Conservation (phyloP, 1,140 invertebrate species). For the Microplitis demolitor region DNA sequence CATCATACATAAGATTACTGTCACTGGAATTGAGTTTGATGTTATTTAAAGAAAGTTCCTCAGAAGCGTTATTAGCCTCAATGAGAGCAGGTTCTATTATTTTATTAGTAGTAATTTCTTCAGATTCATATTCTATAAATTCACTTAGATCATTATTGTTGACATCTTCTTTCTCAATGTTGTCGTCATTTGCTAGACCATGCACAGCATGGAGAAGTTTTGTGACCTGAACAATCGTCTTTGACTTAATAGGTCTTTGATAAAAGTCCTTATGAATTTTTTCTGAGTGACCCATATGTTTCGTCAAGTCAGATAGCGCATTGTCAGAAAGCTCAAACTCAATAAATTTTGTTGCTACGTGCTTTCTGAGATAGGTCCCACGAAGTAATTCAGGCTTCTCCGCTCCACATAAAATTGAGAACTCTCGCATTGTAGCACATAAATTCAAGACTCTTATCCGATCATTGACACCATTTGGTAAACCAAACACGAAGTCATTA, state of each 20-base stretch:
- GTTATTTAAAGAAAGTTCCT: too few relatives aligned
- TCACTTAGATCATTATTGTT: neutral
- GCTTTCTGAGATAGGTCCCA: conserved; percentile 5
- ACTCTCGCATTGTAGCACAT: neutral
- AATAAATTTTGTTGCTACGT: neutral
- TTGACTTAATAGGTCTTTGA: conserved; percentile 1
- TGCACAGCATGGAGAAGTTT: neutral
- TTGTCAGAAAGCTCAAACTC: neutral
- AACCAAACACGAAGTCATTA: conserved; percentile 14
- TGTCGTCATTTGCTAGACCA: neutral
- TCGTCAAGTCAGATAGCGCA: conserved; percentile 10
- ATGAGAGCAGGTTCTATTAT: too few relatives aligned
- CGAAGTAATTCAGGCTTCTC: neutral
- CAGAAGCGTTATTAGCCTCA: too few relatives aligned
- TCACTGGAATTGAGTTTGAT: too few relatives aligned
- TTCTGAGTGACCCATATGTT: conserved; percentile 25
- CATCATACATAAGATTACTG: too few relatives aligned
- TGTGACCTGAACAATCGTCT: neutral
- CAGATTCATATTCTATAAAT: too few relatives aligned
- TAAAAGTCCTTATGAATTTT: conserved; percentile 24
- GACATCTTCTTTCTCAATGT: neutral
- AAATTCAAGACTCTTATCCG: neutral
- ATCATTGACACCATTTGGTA: neutral
- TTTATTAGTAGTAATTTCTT: too few relatives aligned
- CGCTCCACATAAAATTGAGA: conserved; percentile 9